Conservation (phyloP, 2,113 vertebrate genomes). For the Anser cygnoides region DNA sequence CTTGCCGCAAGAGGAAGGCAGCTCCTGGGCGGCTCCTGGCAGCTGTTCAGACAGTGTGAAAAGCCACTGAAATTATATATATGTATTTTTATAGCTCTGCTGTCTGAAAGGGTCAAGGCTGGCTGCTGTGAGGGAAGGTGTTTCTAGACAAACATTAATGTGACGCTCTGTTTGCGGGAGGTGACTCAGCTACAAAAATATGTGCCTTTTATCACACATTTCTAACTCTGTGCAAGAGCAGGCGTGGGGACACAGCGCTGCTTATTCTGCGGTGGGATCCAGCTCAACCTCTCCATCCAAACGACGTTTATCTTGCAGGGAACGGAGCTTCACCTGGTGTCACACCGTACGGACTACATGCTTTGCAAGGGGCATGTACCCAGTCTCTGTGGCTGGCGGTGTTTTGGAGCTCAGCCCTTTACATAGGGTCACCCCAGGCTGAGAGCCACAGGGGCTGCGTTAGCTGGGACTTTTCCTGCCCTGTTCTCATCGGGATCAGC, state of each 20-base stretch:
- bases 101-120: constrained; percentile 23
- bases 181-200: constrained; percentile 14
- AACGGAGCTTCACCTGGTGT: background rate
- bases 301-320: background rate
- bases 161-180: background rate
- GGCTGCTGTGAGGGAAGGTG: constrained; percentile 9
- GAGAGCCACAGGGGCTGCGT: background rate
- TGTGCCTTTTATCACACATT: background rate
- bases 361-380: fast-evolving
- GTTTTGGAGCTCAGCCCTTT: background rate
- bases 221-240: background rate
- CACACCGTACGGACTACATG: background rate
- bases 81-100: background rate
- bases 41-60: background rate
- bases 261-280: background rate
- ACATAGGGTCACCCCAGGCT: background rate
- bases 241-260: background rate
- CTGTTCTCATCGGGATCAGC: constrained; percentile 20
- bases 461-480: background rate
- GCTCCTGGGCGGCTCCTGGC: background rate
- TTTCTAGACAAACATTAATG: constrained; percentile 15
- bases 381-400: fast-evolving
- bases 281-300: background rate
- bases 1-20: background rate
- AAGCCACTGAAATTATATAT: background rate